Evolutionary conservation across 1,140 invertebrate species (phyloP).

Genomic region (Steinernema khuongi): DNA sequence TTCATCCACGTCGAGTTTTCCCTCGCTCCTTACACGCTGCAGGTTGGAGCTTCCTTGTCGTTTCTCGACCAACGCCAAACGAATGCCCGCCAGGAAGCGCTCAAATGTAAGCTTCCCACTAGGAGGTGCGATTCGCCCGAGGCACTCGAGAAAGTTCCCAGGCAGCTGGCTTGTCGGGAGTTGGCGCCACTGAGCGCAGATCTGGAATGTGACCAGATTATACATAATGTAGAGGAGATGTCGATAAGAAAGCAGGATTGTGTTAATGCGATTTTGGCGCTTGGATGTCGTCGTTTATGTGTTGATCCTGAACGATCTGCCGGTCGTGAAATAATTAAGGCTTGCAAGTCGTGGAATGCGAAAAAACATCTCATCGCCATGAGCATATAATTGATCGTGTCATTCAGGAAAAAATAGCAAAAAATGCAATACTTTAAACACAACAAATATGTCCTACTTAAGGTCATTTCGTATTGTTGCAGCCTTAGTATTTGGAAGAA

Average conservation of each 20-base stretch:
- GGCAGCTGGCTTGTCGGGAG: constrained; percentile 40
- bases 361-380: too few species aligned
- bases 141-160: constrained; percentile 57
- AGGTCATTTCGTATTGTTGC: too few species aligned
- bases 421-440: too few species aligned
- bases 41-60: constrained; percentile 15
- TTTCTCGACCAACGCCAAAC: constrained; percentile 52
- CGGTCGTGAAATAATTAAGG: too few species aligned
- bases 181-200: constrained; percentile 32
- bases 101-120: constrained; percentile 60
- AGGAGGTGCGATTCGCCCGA: constrained; percentile 59
- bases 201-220: constrained; percentile 26
- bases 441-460: too few species aligned
- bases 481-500: too few species aligned
- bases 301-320: too few species aligned
- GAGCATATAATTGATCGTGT: too few species aligned
- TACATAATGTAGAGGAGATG: not conserved
- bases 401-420: too few species aligned
- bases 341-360: too few species aligned
- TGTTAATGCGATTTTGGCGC: too few species aligned
- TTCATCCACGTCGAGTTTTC: constrained; percentile 33
- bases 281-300: too few species aligned
- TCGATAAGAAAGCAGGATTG: not conserved
- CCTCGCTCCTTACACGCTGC: constrained; percentile 37
- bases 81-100: constrained; percentile 59